Percentiles rank a stretch among this genome's conserved stretches.
Evolutionary conservation across 2,797 vertebrate genomes (phyloP).

Genomic region (Sebastes vulpes): DNA sequence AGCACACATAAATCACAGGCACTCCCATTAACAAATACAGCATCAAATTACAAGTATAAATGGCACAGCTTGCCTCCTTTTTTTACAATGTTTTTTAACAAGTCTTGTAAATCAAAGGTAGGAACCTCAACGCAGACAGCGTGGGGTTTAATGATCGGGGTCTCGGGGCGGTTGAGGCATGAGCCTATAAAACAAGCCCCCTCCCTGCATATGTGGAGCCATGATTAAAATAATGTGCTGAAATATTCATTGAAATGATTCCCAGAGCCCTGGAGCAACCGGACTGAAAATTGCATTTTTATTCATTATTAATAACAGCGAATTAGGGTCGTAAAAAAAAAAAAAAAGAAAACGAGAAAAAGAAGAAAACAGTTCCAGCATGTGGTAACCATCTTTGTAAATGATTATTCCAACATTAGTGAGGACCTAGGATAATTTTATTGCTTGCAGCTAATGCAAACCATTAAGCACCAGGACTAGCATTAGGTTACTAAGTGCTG

Average conservation of each 20-base stretch:
- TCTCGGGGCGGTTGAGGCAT: conserved; percentile 90
- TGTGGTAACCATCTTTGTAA: conserved; percentile 98
- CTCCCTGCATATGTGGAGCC: conserved; percentile 89
- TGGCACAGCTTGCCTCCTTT: conserved; percentile 91
- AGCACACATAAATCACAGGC: conserved; percentile 90
- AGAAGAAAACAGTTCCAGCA: conserved; percentile 86
- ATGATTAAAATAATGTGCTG: conserved; percentile 99
- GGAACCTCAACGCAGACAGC: conserved; percentile 91
- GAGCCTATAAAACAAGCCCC: conserved; percentile 91
- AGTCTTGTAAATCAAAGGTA: conserved; percentile 97
- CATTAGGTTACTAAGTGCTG: conserved; percentile 86
- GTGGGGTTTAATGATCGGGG: conserved; percentile 93
- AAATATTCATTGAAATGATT: conserved; percentile 99
- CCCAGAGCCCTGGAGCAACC: conserved; percentile 92
- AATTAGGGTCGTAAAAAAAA: conserved; percentile 91
- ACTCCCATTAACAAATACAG: conserved; percentile 93
- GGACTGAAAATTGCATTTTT: conserved; percentile 96
- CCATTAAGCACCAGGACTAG: conserved; percentile 88
- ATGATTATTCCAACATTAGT: conserved; percentile 96
- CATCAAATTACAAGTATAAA: conserved; percentile 97
- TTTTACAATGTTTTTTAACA: conserved; percentile 95
- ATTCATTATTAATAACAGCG: conserved; percentile 99
- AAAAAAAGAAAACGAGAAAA: conserved; percentile 81
- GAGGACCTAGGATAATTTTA: conserved; percentile 91
- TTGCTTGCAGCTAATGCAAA: conserved; percentile 92